Conservation (phyloP, 2,888 invertebrate genomes). For the Alloplasta piceator region DNA sequence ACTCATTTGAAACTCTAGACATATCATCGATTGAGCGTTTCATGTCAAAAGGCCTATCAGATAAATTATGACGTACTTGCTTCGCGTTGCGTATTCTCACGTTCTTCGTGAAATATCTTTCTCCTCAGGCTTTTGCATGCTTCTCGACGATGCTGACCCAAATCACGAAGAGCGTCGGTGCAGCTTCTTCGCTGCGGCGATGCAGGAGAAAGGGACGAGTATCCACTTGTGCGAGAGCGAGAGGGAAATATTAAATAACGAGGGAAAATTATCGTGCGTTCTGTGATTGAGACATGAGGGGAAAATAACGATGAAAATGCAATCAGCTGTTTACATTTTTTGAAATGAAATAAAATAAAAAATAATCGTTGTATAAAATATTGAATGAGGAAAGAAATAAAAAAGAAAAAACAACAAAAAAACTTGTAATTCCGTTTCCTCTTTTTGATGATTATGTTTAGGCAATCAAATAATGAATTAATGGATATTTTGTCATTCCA, state of each 20-base stretch:
- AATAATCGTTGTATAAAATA: too few species aligned
- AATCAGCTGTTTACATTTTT: too few species aligned
- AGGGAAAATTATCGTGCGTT: background rate
- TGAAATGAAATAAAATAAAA: too few species aligned
- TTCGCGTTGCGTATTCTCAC: slow-evolving; percentile 28
- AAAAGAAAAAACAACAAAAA: too few species aligned
- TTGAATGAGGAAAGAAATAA: too few species aligned
- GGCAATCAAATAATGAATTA: too few species aligned
- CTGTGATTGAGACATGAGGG: too few species aligned
- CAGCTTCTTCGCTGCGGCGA: slow-evolving; percentile 32
- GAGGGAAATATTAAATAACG: slow-evolving; percentile 20
- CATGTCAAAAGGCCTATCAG: background rate
- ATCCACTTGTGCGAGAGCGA: slow-evolving; percentile 51
- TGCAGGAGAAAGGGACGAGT: slow-evolving; percentile 21
- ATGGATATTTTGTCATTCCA: too few species aligned
- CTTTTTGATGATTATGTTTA: too few species aligned
- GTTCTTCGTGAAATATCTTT: slow-evolving; percentile 1
- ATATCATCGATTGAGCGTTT: too few species aligned
- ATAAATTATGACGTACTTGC: slow-evolving; percentile 9
- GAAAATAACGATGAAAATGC: too few species aligned
- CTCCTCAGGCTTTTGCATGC: slow-evolving; percentile 20
- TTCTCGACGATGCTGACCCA: slow-evolving; percentile 52
- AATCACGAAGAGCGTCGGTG: slow-evolving; percentile 37
- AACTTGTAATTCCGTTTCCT: too few species aligned
- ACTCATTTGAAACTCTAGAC: background rate